These are phyloP conservation scores for Chionodraco myersi DNA, from an alignment of 2,113 vertebrate genomes.

Conservation along the genomic window DNA sequence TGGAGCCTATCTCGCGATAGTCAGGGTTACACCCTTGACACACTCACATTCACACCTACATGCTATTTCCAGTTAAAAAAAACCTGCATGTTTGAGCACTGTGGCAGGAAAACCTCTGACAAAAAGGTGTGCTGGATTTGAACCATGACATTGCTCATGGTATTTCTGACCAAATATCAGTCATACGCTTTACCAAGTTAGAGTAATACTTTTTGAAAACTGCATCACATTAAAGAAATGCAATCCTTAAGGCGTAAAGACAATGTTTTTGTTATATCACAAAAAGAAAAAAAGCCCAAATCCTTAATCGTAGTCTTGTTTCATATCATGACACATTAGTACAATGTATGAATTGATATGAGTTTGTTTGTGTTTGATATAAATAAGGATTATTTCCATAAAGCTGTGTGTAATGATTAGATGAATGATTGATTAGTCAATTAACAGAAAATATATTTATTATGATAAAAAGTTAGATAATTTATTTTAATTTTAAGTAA, in stretches of 20 bases:
- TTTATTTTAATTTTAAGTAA: background rate
- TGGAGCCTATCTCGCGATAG: background rate
- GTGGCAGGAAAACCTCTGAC: background rate
- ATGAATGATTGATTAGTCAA: background rate
- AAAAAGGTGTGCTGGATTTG: background rate
- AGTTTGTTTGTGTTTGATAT: background rate
- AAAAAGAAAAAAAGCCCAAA: background rate
- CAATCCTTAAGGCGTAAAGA: background rate
- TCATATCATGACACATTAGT: background rate
- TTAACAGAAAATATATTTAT: background rate
- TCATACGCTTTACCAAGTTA: background rate
- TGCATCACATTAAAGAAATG: background rate
- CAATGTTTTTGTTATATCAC: background rate
- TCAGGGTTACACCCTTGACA: background rate
- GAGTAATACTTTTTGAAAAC: background rate
- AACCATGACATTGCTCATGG: background rate
- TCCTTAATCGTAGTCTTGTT: too few relatives aligned
- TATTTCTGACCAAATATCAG: background rate
- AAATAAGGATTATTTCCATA: background rate
- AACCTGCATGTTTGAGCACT: background rate
- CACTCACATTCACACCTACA: constrained; percentile 5
- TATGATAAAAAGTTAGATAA: background rate
- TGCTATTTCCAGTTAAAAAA: constrained; percentile 13
- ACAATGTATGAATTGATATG: background rate
- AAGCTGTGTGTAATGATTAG: background rate